Conservation (phyloP, 2,113 vertebrate genomes). For the Syrrhaptes paradoxus region DNA sequence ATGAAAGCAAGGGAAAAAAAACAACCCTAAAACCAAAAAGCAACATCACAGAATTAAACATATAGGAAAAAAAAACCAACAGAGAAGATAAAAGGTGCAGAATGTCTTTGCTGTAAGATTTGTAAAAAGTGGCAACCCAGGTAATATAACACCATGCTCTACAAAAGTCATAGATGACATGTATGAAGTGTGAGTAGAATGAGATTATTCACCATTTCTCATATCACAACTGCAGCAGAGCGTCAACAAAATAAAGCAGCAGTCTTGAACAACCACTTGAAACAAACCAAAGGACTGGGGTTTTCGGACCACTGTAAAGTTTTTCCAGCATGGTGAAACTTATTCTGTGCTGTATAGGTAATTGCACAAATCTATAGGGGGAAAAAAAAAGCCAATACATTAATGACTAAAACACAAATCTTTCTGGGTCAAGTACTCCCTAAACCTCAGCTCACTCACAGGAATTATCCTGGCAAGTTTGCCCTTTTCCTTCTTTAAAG, state of each 20-base stretch:
- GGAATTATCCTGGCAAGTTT: background rate
- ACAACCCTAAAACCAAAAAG: background rate
- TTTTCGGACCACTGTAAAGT: background rate
- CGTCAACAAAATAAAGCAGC: background rate
- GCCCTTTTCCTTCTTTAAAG: background rate
- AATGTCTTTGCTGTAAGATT: background rate
- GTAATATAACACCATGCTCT: background rate
- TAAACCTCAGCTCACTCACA: background rate
- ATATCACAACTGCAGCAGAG: background rate
- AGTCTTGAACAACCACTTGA: background rate
- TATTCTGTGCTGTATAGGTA: background rate
- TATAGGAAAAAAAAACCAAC: background rate
- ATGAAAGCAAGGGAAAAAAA: background rate
- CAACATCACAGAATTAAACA: background rate
- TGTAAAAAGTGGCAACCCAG: background rate
- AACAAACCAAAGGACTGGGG: background rate
- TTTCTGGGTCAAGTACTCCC: background rate
- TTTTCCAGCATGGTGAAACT: background rate
- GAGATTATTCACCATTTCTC: background rate
- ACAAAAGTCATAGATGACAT: background rate
- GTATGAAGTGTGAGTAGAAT: fast-evolving
- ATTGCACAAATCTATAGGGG: background rate
- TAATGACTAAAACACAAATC: background rate
- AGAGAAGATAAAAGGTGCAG: background rate
- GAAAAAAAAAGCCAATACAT: background rate